Evolutionary conservation across 2,113 vertebrate genomes (phyloP).

Genomic region (Centrocercus urophasianus): DNA sequence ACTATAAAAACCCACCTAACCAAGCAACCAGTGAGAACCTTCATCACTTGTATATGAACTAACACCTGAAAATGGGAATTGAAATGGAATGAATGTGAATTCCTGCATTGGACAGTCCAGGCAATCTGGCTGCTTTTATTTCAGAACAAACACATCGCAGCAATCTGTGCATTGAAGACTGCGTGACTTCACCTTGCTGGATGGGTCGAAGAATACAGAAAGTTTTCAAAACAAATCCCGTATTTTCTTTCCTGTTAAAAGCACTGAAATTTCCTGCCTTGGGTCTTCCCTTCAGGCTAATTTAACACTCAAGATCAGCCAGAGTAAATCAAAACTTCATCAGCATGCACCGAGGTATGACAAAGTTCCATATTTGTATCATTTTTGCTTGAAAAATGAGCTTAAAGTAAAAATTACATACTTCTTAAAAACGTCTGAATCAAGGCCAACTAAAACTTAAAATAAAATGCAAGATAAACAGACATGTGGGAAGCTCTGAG

Average conservation of each 20-base stretch:
- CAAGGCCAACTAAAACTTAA: not conserved
- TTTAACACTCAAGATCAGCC: not conserved
- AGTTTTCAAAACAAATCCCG: not conserved
- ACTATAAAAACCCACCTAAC: not conserved
- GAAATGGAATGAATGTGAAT: not conserved
- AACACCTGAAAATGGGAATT: not conserved
- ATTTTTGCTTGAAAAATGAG: not conserved
- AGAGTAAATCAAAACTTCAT: not conserved
- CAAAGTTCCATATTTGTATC: not conserved
- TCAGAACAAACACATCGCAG: fast-evolving
- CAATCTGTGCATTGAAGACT: not conserved
- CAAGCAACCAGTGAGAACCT: not conserved
- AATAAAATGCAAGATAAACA: not conserved
- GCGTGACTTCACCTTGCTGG: fast-evolving
- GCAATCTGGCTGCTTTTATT: not conserved
- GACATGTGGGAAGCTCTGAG: not conserved
- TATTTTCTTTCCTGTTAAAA: not conserved
- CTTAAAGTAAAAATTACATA: not conserved
- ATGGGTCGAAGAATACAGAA: fast-evolving
- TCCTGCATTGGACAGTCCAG: not conserved
- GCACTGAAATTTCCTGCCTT: not conserved
- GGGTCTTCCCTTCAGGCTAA: not conserved
- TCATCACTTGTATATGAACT: not conserved
- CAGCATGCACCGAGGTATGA: not conserved
- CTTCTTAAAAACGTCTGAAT: not conserved